Evolutionary conservation across 2,888 invertebrate species (phyloP).

Genomic region (Pollenia labialis): DNA sequence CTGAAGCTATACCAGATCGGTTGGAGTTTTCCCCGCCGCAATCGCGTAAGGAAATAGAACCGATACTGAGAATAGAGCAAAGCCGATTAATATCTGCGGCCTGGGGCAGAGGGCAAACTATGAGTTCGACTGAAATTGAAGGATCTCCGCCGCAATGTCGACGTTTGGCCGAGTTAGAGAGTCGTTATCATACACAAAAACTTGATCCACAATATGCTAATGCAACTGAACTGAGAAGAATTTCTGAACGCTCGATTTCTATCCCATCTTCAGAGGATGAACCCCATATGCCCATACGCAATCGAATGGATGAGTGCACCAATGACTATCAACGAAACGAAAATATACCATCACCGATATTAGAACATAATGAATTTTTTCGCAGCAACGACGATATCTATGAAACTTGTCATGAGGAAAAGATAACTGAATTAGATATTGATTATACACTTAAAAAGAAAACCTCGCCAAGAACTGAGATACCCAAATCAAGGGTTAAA

Average conservation of each 20-base stretch:
- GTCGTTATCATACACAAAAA: slow-evolving; percentile 88
- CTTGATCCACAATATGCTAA: slow-evolving; percentile 87
- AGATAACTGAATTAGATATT: slow-evolving; percentile 86
- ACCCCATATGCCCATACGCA: slow-evolving; percentile 86
- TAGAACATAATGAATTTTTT: slow-evolving; percentile 87
- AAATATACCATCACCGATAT: slow-evolving; percentile 87
- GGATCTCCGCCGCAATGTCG: slow-evolving; percentile 90
- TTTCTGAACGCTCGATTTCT: slow-evolving; percentile 90
- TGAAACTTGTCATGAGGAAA: slow-evolving; percentile 82
- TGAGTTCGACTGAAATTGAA: slow-evolving; percentile 92
- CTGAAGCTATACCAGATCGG: slow-evolving; percentile 89
- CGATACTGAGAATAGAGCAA: slow-evolving; percentile 89
- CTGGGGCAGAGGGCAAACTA: slow-evolving; percentile 89
- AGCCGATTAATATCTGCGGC: slow-evolving; percentile 88
- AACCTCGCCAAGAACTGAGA: slow-evolving; percentile 74
- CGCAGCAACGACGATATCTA: slow-evolving; percentile 86
- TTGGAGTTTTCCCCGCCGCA: slow-evolving; percentile 91
- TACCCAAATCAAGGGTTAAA: slow-evolving; percentile 81
- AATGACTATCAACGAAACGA: slow-evolving; percentile 87
- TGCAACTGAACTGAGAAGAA: slow-evolving; percentile 88
- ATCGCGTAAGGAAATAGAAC: slow-evolving; percentile 90
- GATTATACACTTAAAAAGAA: slow-evolving; percentile 84
- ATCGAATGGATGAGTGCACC: slow-evolving; percentile 85
- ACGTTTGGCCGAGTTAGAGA: slow-evolving; percentile 87
- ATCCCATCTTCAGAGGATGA: slow-evolving; percentile 91